These are phyloP conservation scores for Montipora capitata DNA, from an alignment of 92 coral and sea anemone species.

Conservation along the genomic window DNA sequence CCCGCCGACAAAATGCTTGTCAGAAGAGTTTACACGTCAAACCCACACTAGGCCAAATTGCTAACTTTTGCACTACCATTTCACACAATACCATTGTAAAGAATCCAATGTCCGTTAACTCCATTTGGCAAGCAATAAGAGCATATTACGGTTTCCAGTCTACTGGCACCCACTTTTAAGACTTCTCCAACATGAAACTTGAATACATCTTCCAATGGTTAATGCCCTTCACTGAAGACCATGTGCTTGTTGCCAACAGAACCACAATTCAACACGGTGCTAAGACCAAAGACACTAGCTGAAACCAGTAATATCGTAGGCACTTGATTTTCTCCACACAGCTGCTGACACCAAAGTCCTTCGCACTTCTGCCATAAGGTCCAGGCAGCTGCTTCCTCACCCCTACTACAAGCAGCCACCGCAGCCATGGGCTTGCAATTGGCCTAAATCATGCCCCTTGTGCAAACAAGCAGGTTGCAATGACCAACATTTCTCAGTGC, in stretches of 20 bases:
- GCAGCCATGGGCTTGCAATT: too few relatives aligned
- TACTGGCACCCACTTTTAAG: constrained; percentile 17
- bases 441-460: background rate
- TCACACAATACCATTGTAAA: too few relatives aligned
- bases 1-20: background rate
- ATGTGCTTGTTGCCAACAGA: constrained; percentile 40
- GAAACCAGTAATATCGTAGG: constrained; percentile 59
- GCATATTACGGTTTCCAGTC: constrained; percentile 48
- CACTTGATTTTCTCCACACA: constrained; percentile 50
- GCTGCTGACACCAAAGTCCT: constrained; percentile 67
- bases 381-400: constrained; percentile 13
- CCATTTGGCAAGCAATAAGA: constrained; percentile 53
- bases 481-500: constrained; percentile 53
- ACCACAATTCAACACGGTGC: constrained; percentile 57
- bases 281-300: constrained; percentile 2
- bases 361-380: constrained; percentile 33
- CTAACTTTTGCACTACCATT: constrained; percentile 55
- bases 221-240: too few relatives aligned
- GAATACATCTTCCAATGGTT: constrained; percentile 10
- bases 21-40: background rate
- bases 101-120: constrained; percentile 27
- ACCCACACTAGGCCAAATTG: constrained; percentile 35
- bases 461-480: constrained; percentile 62
- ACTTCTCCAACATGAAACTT: constrained; percentile 44
- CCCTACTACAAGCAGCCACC: background rate